phyloP scores from a whole-genome alignment of 2,888 invertebrate genomes.

The Drosophila anomelani region DNA sequence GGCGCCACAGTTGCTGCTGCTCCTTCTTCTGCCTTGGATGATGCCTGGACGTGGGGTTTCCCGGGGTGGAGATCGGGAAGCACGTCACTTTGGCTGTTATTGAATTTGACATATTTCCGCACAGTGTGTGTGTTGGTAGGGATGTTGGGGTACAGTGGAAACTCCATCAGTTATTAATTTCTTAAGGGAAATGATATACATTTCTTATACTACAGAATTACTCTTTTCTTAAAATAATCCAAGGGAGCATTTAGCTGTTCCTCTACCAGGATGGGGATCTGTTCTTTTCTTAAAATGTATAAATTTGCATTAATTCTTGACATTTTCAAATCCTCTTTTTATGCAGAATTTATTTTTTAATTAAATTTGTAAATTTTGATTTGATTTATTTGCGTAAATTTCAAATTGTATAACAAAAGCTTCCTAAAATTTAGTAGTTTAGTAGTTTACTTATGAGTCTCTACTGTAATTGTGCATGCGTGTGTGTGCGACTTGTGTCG shows the following conservation, averaged over 20 bases:
- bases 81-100: conserved; percentile 69
- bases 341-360: background rate
- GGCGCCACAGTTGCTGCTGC: conserved; percentile 51
- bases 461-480: conserved; percentile 7
- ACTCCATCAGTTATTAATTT: background rate
- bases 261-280: too few species aligned
- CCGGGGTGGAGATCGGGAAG: conserved; percentile 28
- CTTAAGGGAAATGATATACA: background rate
- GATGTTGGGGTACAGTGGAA: conserved; percentile 2
- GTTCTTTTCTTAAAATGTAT: too few species aligned
- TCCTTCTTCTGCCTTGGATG: conserved; percentile 12
- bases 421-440: background rate
- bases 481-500: conserved; percentile 24
- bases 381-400: background rate
- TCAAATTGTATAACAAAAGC: background rate
- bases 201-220: background rate
- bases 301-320: too few species aligned
- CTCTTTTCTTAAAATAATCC: too few species aligned
- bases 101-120: conserved; percentile 72
- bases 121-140: conserved; percentile 22
- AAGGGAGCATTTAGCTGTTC: too few species aligned
- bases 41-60: conserved; percentile 1
- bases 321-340: too few species aligned
- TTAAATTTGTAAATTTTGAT: background rate
- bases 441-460: background rate